A percentile compares a stretch with the other conserved stretches of the same genome.
Evolutionary conservation across 2,888 invertebrate species (phyloP).

Genomic region (Drosophila kuntzei): DNA sequence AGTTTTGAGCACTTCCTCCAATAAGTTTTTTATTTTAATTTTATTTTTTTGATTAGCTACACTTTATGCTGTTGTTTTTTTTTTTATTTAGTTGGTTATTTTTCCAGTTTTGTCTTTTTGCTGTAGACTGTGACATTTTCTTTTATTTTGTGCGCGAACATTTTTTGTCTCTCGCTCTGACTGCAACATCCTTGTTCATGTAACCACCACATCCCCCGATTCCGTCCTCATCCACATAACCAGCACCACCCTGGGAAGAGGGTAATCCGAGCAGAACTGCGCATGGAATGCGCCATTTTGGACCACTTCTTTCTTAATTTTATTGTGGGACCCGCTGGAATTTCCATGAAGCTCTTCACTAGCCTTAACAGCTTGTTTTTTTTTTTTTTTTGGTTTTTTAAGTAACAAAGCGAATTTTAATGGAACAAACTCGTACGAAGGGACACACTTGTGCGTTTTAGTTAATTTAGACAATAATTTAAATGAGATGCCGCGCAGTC

Average conservation of each 20-base stretch:
- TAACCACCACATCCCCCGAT: not conserved
- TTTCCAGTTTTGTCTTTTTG: slow-evolving; percentile 43
- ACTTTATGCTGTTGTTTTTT: slow-evolving; percentile 40
- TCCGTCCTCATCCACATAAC: not conserved
- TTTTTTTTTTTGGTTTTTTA: slow-evolving; percentile 11
- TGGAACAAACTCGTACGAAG: slow-evolving; percentile 19
- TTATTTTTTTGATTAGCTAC: slow-evolving; percentile 63
- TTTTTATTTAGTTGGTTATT: slow-evolving; percentile 34
- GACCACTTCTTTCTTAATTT: slow-evolving; percentile 59
- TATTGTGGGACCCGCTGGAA: slow-evolving; percentile 48
- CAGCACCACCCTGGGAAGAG: not conserved
- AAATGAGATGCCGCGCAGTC: slow-evolving; percentile 9
- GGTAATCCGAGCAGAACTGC: slow-evolving; percentile 21
- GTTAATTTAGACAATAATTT: slow-evolving; percentile 42
- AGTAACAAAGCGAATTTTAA: slow-evolving; percentile 48
- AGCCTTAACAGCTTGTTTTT: slow-evolving; percentile 12
- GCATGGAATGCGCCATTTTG: slow-evolving; percentile 20
- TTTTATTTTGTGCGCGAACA: slow-evolving; percentile 43
- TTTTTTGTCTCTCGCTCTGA: slow-evolving; percentile 23
- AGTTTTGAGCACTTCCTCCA: slow-evolving; percentile 33
- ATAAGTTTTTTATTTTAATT: slow-evolving; percentile 40
- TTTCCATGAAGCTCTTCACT: slow-evolving; percentile 45
- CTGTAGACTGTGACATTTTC: slow-evolving; percentile 38
- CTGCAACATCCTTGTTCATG: not conserved
- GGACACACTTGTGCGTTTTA: slow-evolving; percentile 14